A percentile compares a stretch with the other conserved stretches of the same genome.
phyloP scores from a whole-genome alignment of 2,113 vertebrate species.

The Protobothrops mucrosquamatus region DNA sequence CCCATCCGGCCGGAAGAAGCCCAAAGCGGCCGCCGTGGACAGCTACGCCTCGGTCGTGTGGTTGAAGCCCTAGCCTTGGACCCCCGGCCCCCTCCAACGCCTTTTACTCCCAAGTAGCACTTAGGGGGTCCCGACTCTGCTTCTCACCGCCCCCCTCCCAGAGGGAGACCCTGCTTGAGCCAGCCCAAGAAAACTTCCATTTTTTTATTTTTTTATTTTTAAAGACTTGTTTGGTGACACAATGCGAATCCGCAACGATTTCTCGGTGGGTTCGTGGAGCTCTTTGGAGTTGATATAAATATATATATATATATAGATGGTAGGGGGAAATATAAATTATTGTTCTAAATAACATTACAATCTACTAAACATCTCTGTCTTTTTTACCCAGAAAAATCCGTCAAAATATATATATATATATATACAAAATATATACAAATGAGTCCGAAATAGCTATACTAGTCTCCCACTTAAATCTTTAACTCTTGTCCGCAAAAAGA shows the following conservation, averaged over 20 bases:
- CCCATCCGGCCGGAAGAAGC: background rate
- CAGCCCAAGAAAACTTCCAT: background rate
- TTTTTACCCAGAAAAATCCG: too few species aligned
- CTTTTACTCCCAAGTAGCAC: background rate
- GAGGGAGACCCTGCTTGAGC: background rate
- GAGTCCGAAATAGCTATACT: too few species aligned
- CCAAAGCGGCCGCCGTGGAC: background rate
- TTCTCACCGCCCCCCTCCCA: background rate
- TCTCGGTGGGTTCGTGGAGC: background rate
- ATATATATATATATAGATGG: background rate
- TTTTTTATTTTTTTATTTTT: background rate
- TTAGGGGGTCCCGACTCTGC: background rate
- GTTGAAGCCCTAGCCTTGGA: background rate
- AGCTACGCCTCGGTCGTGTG: background rate
- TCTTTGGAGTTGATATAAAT: background rate
- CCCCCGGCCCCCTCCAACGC: rapidly evolving
- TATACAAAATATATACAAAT: too few species aligned
- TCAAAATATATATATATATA: too few species aligned
- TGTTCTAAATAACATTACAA: too few species aligned
- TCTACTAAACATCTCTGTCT: too few species aligned
- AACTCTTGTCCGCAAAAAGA: too few species aligned
- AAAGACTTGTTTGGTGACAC: background rate
- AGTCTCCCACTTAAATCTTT: too few species aligned
- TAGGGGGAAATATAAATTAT: too few species aligned
- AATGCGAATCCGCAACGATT: background rate